Base-by-base conservation (phyloP, 2,888 invertebrate species). In the Merodon equestris region DNA sequence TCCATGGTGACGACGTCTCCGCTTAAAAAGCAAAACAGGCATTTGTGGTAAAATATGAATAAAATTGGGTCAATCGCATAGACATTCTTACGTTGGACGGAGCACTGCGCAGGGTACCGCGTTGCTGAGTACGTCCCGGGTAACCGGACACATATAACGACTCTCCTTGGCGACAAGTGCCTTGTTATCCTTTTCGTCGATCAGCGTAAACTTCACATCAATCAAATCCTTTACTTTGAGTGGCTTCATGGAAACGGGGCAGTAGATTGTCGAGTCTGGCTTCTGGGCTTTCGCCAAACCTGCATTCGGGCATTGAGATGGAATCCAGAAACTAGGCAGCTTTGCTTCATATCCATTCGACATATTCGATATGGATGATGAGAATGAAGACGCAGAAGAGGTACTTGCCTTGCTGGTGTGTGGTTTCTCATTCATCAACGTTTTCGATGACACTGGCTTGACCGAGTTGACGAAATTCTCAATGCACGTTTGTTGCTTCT, bases 101-200 rank as follows among this genome's bases (percentile, higher is more conserved):
- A 99, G 91, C 34, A 99, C 95, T 74, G 96, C 98, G 90, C 96
- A 97, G 0, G 98, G 97, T 1, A 97, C 94, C 7, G 97, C 95
- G 90, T 98, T 98, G 82, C 96, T 95, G 38, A 99, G 90, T 75
- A 98, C 93, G 89, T 99, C 99, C 88, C 97, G 96, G 1, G 99
- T 99, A 0, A 99, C 94, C 1, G 99, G 96, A 88, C 99, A 99
- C 94, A 98, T 97, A 87, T 97, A 99, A 83, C 99, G 92, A 82
- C 95, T 96, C 87, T 96, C 94, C 88, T 96, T 97, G 0, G 94
- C 92, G 82, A 98, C 96, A 34, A 97, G 89, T 1, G 97, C 94
- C 83, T 94, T 94, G 82, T 94, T 94, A 86, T 95, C 94, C 0
- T 96, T 94, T 88, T 97, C 97, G 77, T 95, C 95, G 0, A 97